Conservation (phyloP, 1,140 invertebrate species). For the Potamilus streckersoni region DNA sequence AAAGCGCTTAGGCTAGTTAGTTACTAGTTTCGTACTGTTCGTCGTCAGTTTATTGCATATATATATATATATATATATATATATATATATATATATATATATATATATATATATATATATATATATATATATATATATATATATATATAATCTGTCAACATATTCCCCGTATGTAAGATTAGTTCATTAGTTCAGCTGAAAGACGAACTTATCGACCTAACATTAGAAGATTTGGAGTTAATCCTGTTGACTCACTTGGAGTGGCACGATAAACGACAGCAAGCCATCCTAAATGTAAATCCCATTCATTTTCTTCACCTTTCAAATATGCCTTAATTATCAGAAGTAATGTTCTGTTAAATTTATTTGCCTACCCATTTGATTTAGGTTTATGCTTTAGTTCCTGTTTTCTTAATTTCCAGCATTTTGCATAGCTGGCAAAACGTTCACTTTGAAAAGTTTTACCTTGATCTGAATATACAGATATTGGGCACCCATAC, state of each 20-base stretch:
- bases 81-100: too few relatives aligned
- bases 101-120: too few relatives aligned
- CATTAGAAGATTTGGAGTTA: conserved; percentile 10
- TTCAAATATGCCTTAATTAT: conserved; percentile 14
- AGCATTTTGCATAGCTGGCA: conserved; percentile 1
- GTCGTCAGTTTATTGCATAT: too few relatives aligned
- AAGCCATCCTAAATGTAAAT: conserved; percentile 9
- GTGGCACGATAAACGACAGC: conserved; percentile 13
- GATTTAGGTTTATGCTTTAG: conserved; percentile 1
- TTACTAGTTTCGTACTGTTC: too few relatives aligned
- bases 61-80: too few relatives aligned
- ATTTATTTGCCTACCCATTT: not conserved
- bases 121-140: too few relatives aligned
- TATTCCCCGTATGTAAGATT: conserved; percentile 10
- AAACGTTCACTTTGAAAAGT: conserved; percentile 5
- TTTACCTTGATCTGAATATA: conserved; percentile 6
- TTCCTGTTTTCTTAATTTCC: not conserved
- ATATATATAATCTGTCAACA: conserved; percentile 2
- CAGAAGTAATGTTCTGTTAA: conserved; percentile 3
- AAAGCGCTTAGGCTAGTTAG: too few relatives aligned
- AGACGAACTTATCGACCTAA: conserved; percentile 11
- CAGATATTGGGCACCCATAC: not conserved
- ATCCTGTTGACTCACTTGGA: conserved; percentile 9
- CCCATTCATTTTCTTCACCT: conserved; percentile 20
- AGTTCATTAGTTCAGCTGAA: conserved; percentile 5